Conservation (phyloP, 2,888 invertebrate genomes). For the Lepidochrysops patricia region DNA sequence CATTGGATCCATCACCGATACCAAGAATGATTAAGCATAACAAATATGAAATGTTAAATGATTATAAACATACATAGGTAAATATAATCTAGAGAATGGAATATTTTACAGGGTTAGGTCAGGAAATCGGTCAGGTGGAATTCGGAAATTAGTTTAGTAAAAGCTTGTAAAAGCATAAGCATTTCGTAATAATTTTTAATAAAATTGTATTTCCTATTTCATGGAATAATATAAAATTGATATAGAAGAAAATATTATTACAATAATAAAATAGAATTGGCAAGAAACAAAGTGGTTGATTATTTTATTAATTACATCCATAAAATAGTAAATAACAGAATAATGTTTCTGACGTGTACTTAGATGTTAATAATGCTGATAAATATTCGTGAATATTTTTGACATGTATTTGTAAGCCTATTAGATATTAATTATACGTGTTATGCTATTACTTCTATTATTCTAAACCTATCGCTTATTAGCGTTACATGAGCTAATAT, state of each 20-base stretch:
- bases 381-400: not conserved
- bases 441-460: conserved; percentile 1
- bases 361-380: conserved; percentile 5
- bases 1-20: conserved; percentile 67
- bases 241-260: not conserved
- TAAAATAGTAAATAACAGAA: not conserved
- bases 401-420: conserved; percentile 7
- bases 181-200: conserved; percentile 21
- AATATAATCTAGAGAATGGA: conserved; percentile 25
- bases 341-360: not conserved
- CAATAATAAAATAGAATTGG: conserved; percentile 10
- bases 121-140: conserved; percentile 21
- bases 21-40: conserved; percentile 73
- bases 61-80: conserved; percentile 31
- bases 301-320: not conserved
- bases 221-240: not conserved
- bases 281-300: not conserved
- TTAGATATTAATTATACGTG: not conserved
- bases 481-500: conserved; percentile 8
- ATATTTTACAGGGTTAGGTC: conserved; percentile 26
- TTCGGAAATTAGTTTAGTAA: conserved; percentile 28
- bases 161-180: conserved; percentile 32
- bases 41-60: conserved; percentile 57
- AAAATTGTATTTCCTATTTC: conserved; percentile 17
- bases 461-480: conserved; percentile 6